phyloP scores from a whole-genome alignment of 2,888 invertebrate genomes.

The Dusona sp. region DNA sequence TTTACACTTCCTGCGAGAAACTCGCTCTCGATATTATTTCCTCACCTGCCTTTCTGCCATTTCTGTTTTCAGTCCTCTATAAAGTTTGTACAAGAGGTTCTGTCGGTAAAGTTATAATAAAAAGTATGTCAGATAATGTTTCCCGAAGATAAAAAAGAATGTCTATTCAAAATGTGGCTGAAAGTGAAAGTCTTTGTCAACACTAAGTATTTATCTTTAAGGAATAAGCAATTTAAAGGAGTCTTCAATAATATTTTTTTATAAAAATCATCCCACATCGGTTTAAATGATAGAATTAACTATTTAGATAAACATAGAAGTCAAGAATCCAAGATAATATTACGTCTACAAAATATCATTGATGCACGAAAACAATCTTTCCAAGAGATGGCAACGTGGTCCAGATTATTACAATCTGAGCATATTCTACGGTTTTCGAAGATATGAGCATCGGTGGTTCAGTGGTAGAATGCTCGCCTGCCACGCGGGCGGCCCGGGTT shows the following conservation, averaged over 20 bases:
- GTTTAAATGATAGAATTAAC: background rate
- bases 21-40: constrained; percentile 48
- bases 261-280: background rate
- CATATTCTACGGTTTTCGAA: background rate
- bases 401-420: background rate
- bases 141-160: background rate
- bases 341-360: background rate
- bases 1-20: constrained; percentile 59
- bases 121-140: constrained; percentile 17
- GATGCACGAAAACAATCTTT: background rate
- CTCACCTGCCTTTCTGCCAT: constrained; percentile 25
- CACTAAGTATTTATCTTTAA: too few species aligned
- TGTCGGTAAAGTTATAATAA: constrained; percentile 9
- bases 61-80: constrained; percentile 27
- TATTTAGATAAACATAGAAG: too few species aligned
- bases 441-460: constrained; percentile 66
- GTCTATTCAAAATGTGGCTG: background rate
- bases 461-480: constrained; percentile 84
- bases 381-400: background rate
- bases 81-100: background rate
- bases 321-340: background rate
- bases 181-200: background rate
- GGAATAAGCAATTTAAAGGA: too few species aligned
- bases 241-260: too few species aligned
- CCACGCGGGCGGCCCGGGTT: constrained; percentile 81